A percentile compares a stretch with the other conserved stretches of the same genome.
These are phyloP conservation scores for Erannis defoliaria DNA, from an alignment of 2,888 invertebrate genomes.

Conservation along the genomic window DNA sequence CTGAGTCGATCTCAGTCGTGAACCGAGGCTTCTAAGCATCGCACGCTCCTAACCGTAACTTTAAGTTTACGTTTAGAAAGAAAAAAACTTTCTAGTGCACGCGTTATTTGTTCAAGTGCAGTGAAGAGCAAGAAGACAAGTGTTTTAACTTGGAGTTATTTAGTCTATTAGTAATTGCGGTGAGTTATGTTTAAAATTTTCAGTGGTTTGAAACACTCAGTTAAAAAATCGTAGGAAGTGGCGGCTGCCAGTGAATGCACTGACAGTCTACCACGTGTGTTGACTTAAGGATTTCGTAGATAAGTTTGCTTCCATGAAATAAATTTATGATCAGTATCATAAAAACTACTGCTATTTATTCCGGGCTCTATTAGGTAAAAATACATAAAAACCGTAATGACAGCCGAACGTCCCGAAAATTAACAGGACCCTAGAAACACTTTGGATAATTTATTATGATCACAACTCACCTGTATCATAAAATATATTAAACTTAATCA, in stretches of 20 bases:
- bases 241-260: conserved; percentile 3
- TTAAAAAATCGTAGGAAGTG: conserved; percentile 13
- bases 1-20: conserved; percentile 22
- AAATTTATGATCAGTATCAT: neutral
- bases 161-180: conserved; percentile 6
- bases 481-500: too few relatives aligned
- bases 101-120: conserved; percentile 25
- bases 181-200: conserved; percentile 10
- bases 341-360: too few relatives aligned
- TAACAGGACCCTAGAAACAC: too few relatives aligned
- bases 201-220: neutral
- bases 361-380: too few relatives aligned
- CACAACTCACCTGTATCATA: too few relatives aligned
- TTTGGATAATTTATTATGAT: too few relatives aligned
- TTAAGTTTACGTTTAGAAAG: conserved; percentile 1
- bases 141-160: conserved; percentile 5
- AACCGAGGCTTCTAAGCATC: conserved; percentile 21
- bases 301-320: conserved; percentile 7
- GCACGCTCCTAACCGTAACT: conserved; percentile 23
- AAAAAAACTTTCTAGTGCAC: conserved; percentile 19
- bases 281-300: conserved; percentile 1
- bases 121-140: conserved; percentile 14
- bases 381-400: too few relatives aligned
- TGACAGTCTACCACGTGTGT: conserved; percentile 12
- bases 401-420: too few relatives aligned